These are phyloP conservation scores for Chaetops frenatus DNA, from an alignment of 2,113 vertebrate species.

Conservation along the genomic window DNA sequence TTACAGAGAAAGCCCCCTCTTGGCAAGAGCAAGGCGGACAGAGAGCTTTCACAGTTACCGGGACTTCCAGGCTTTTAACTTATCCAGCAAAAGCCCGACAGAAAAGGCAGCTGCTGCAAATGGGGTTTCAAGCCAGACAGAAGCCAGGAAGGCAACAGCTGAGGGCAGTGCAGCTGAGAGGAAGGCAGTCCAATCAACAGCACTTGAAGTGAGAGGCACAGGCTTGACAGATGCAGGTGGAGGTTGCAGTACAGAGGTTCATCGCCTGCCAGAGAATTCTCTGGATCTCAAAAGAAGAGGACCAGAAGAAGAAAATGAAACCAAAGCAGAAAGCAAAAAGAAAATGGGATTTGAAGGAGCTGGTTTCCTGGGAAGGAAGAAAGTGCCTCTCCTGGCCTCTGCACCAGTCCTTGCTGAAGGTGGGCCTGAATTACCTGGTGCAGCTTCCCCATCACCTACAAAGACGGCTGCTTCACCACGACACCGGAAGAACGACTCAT, in stretches of 20 bases:
- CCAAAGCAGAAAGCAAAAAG: slow-evolving; percentile 75
- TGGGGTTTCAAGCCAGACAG: slow-evolving; percentile 54
- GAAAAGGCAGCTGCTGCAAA: slow-evolving; percentile 70
- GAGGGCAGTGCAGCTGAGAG: slow-evolving; percentile 71
- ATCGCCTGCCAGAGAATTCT: slow-evolving; percentile 70
- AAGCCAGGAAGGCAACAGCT: slow-evolving; percentile 66
- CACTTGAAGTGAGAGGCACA: slow-evolving; percentile 64
- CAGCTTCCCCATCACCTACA: slow-evolving; percentile 88
- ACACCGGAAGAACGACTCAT: slow-evolving; percentile 81
- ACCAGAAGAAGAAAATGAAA: slow-evolving; percentile 76
- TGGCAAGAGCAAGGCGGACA: slow-evolving; percentile 88
- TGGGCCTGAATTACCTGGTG: slow-evolving; percentile 83
- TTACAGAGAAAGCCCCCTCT: slow-evolving; percentile 91
- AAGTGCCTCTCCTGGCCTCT: slow-evolving; percentile 78
- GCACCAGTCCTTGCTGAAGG: slow-evolving; percentile 78
- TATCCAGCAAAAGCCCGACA: slow-evolving; percentile 71
- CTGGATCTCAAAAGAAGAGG: slow-evolving; percentile 76
- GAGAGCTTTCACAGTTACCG: slow-evolving; percentile 93
- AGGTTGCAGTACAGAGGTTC: slow-evolving; percentile 56
- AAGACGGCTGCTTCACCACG: slow-evolving; percentile 86
- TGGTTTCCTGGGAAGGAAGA: slow-evolving; percentile 84
- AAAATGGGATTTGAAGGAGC: slow-evolving; percentile 84
- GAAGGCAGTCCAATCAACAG: slow-evolving; percentile 53
- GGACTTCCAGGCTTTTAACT: slow-evolving; percentile 87
- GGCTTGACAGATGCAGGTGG: slow-evolving; percentile 60